Percentiles rank a stretch among this genome's conserved stretches.
Conservation (phyloP, 2,113 vertebrate genomes). For the Columba livia region DNA sequence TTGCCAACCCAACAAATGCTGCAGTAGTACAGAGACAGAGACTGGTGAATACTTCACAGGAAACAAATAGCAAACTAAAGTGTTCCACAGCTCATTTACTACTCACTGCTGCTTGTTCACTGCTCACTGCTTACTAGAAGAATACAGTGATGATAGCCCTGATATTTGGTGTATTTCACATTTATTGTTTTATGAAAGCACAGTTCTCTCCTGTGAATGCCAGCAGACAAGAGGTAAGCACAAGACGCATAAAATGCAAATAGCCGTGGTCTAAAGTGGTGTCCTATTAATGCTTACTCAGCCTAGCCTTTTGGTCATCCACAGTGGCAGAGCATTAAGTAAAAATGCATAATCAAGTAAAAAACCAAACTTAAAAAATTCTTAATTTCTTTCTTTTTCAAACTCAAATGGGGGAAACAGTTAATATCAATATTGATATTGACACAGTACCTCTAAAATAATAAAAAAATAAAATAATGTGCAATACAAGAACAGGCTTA, state of each 20-base stretch:
- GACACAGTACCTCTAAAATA: neutral
- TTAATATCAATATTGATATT: neutral
- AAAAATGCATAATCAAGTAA: neutral
- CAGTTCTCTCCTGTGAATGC: neutral
- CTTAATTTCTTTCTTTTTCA: neutral
- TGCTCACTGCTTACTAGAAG: neutral
- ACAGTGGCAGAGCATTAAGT: neutral
- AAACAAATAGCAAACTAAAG: neutral
- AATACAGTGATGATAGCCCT: neutral
- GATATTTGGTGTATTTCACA: neutral
- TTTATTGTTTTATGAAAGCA: neutral
- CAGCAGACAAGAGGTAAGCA: neutral
- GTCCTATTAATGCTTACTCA: neutral
- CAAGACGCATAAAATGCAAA: neutral
- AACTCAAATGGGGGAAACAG: neutral
- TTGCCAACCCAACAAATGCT: neutral
- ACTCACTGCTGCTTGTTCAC: neutral
- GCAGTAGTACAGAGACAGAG: neutral
- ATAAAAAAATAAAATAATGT: neutral
- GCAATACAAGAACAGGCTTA: neutral
- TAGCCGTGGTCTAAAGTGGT: fast-evolving
- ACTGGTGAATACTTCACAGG: neutral
- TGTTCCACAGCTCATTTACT: neutral
- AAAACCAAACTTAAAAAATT: neutral
- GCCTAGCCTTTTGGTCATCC: neutral